Conservation (phyloP, 2,113 vertebrate species). For the Platycercus adscitus region DNA sequence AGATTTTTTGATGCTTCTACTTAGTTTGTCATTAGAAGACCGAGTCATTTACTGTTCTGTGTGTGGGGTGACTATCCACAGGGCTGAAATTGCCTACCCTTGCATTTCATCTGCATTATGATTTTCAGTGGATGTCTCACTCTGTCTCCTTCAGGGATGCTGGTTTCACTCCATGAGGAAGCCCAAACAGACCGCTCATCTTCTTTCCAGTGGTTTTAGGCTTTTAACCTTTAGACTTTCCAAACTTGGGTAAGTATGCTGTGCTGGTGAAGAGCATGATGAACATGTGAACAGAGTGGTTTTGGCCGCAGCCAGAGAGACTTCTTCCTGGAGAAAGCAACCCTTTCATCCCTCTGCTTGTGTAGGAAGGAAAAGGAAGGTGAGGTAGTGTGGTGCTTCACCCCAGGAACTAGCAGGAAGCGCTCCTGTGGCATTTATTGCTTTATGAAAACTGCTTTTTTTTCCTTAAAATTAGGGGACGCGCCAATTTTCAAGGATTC, state of each 20-base stretch:
- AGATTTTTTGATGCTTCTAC: neutral
- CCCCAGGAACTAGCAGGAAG: neutral
- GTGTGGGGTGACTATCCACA: neutral
- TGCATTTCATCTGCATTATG: neutral
- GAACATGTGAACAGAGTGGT: conserved; percentile 12
- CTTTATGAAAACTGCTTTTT: neutral
- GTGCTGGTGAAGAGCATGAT: neutral
- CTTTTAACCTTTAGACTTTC: conserved; percentile 17
- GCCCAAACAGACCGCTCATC: neutral
- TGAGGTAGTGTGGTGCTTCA: rapidly evolving
- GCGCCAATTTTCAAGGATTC: neutral
- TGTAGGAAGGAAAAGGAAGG: neutral
- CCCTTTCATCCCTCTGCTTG: neutral
- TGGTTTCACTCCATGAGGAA: neutral
- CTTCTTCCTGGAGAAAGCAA: conserved; percentile 28
- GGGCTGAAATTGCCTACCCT: neutral
- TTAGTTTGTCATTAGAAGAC: neutral
- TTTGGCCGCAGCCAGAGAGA: neutral
- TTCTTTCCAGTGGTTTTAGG: neutral
- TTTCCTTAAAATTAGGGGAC: neutral
- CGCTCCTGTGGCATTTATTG: neutral
- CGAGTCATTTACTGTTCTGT: neutral
- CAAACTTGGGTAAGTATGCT: neutral
- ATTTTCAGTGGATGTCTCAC: neutral
- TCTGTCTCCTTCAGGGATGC: neutral